Base-by-base conservation (phyloP, 2,113 vertebrate genomes). In the Siphamia tubifer region DNA sequence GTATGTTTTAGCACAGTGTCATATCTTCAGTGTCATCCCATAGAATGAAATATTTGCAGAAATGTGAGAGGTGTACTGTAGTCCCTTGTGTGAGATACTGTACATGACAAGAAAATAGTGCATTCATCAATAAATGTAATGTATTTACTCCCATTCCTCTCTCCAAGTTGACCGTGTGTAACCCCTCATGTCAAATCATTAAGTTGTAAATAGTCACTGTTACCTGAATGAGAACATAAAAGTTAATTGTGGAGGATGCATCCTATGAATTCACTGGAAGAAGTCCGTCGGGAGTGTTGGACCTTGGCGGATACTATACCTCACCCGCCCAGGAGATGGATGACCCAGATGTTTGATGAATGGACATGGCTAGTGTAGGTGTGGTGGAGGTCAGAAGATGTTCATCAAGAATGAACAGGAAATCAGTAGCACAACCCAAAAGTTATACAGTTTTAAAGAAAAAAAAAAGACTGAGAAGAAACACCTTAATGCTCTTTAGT, bases 341-440 rank as follows among this genome's bases (percentile, higher is more conserved):
- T 40, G 79, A 79, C 68, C 54, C 83, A 84, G 85, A 83, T 75
- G 83, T 34, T 42, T 85, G 81, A 84, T 58, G 57, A 87, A 82
- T 81, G 58, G 52, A 78, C 64, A 36, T 31, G 48, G 43, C 31
- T 36, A 11, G 45, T 44, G 35, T 68, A 83, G 84, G 70, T 73
- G 81, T 74, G 81, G 74, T 34, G 35, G 54, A 66, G 79, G 74
- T 87, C 83, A 82, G 31, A 16, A 60, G 23, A 52, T 11, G 48
- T 75, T 84, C 60, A 71, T 86, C 69, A 56, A 42, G 25, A 64
- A 52, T n/a, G 28, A 54, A 61, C 42, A 67, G 73, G 77, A 85
- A 81, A 53, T 62, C 51, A 40, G 57, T 34, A 48, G 9, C 66
- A 65, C 10, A 23, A 16, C 51, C 21, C 0, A 1, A 63, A 72